Percentiles rank a stretch among this genome's conserved stretches.
Evolutionary conservation across 2,113 vertebrate species (phyloP).

Genomic region (Chrysochloris asiatica): DNA sequence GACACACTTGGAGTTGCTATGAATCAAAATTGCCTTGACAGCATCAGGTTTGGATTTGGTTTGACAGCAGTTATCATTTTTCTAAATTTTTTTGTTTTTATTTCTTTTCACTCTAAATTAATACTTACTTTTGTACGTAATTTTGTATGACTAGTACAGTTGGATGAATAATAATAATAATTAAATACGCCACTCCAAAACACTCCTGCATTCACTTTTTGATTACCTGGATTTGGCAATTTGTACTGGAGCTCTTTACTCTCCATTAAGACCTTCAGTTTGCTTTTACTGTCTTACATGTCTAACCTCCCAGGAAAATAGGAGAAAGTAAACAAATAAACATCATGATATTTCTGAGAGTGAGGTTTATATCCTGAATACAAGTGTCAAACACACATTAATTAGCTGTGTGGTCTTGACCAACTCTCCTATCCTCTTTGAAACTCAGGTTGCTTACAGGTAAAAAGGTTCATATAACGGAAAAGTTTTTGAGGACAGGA

Average conservation of each 20-base stretch:
- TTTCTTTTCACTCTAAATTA: slow-evolving; percentile 1
- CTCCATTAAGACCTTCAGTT: background rate
- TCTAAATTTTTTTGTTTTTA: slow-evolving; percentile 13
- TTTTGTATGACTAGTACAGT: background rate
- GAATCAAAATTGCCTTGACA: too few species aligned
- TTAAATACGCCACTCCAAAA: background rate
- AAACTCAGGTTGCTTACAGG: background rate
- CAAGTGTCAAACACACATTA: background rate
- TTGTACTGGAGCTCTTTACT: background rate
- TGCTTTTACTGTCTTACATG: background rate
- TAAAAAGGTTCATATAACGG: background rate
- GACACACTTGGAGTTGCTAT: too few species aligned
- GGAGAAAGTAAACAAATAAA: too few species aligned
- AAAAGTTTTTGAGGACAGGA: background rate
- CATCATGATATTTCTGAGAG: background rate
- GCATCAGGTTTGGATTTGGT: too few species aligned
- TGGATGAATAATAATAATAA: too few species aligned
- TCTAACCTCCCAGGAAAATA: background rate
- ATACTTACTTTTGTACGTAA: background rate
- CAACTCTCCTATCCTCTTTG: background rate
- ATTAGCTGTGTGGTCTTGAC: background rate
- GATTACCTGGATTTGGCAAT: background rate
- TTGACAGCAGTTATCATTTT: background rate
- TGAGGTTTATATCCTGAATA: background rate
- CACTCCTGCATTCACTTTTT: background rate